Base-by-base conservation (phyloP, 1,140 invertebrate species). In the Batillaria attramentaria region DNA sequence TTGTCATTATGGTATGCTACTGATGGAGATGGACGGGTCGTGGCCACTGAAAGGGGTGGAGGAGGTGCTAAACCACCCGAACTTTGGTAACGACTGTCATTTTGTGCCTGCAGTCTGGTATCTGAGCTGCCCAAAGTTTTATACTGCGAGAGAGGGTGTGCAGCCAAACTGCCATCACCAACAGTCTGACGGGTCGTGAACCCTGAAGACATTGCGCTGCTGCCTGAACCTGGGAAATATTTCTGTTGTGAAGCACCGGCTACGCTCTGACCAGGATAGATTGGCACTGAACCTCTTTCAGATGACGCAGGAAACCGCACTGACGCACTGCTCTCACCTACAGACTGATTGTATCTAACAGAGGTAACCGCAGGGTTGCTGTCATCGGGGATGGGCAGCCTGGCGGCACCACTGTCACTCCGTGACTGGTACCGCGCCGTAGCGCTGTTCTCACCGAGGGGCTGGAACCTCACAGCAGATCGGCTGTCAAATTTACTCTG, bases 121-220 rank as follows among this genome's bases (percentile, higher is more conserved):
- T 62, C 73, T 62, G 73, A 57, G 73, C 54, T 62, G 54, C 73
- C 57, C 42, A 62, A 57, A 41, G 73, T 57, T n/a, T 33, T 35
- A 41, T 75, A 75, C 35, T 75, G 73, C 10, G 39, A n/a, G n/a
- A n/a, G n/a, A n/a, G n/a, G n/a, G n/a, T n/a, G n/a, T n/a, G n/a
- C 46, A 57, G 73, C 18, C 42, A 62, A 41, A 57, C 57, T 75
- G 73, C 73, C 54, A 39, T 62, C 73, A 16, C 33, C 37, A 24
- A n/a, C n/a, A n/a, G n/a, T n/a, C n/a, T n/a, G n/a, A n/a, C n/a
- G n/a, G n/a, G n/a, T n/a, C n/a, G n/a, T n/a, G n/a, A n/a, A n/a
- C n/a, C n/a, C n/a, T n/a, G n/a, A n/a, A n/a, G 54, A 35, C 73
- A 75, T 35, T 4, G 37, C 60, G 28, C 54, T 42, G 39, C n/a